Base-by-base conservation (phyloP, 2,888 invertebrate genomes). In the Argynnis bischoffii region DNA sequence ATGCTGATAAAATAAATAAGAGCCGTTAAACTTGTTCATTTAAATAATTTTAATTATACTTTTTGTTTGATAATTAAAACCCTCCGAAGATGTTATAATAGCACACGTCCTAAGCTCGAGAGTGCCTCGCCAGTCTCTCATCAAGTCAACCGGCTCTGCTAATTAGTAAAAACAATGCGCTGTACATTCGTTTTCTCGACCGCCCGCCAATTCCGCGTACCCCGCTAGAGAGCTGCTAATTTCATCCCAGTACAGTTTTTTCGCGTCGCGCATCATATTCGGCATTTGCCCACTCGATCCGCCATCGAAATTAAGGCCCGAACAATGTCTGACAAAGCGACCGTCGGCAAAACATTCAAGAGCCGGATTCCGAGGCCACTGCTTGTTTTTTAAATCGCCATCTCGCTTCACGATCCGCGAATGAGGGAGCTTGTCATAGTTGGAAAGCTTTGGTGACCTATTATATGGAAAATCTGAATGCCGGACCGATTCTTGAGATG, bases 281-380 rank as follows among this genome's bases (percentile, higher is more conserved):
- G 92, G 92, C 88, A 90, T 91, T 91, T 89, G 91, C 81, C 85
- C 89, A 87, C 89, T 88, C 89, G 90, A 89, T 89, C 81, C 88
- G 83, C 90, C 90, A 87, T 90, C 89, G 91, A 91, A 91, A 92
- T 92, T 92, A 92, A 92, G 89, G 91, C 85, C 82, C 83, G 88
- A 90, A 92, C 92, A 92, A 93, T 93, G 92, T 92, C 90, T 80
- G 89, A 92, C 92, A 93, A 93, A 92, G 92, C 92, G 85, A 79
- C 92, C 92, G 92, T 92, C 92, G 77, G 85, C 91, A 92, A 92
- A 92, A 92, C 92, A 92, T 90, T 81, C 85, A 78, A 78, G 83
- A 81, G 86, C 91, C 88, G 90, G 90, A 92, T 92, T 91, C 92
- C 91, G 82, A 82, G 83, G 81, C 84, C 84, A 78, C 82, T 83